Percentiles rank a stretch among this genome's conserved stretches.
phyloP scores from a whole-genome alignment of 2,113 vertebrate species.

The Helogale parvula region DNA sequence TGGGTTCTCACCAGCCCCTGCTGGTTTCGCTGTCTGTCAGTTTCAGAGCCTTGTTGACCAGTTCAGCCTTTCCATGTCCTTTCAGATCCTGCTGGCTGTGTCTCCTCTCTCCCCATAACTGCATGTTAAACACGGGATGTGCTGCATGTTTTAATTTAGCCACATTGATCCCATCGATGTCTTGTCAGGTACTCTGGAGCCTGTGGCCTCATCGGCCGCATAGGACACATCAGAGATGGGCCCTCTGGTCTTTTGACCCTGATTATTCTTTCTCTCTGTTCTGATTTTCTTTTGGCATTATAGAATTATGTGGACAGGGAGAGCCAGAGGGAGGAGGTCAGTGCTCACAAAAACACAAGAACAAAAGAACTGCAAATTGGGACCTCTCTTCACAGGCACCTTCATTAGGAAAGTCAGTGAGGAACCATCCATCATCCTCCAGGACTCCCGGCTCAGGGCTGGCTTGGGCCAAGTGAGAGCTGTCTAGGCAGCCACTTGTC shows the following conservation, averaged over 20 bases:
- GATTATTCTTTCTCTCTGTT: conserved; percentile 61
- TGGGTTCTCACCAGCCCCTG: not conserved
- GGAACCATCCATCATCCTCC: not conserved
- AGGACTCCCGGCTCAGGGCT: not conserved
- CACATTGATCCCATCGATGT: conserved; percentile 57
- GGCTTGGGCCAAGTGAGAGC: not conserved
- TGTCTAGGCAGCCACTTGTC: not conserved
- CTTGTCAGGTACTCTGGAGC: conserved; percentile 50
- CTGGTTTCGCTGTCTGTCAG: not conserved
- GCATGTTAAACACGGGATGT: not conserved
- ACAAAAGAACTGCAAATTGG: conserved; percentile 45
- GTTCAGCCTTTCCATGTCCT: not conserved
- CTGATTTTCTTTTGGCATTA: conserved; percentile 22
- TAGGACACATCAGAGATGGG: conserved; percentile 34
- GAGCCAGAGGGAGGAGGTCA: conserved; percentile 24
- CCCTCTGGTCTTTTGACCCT: conserved; percentile 63
- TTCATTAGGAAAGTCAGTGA: not conserved
- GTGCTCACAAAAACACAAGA: not conserved
- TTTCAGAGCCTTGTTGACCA: not conserved
- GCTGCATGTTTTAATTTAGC: conserved; percentile 60
- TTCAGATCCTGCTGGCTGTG: not conserved
- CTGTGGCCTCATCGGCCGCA: not conserved
- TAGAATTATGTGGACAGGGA: not conserved
- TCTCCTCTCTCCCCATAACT: not conserved
- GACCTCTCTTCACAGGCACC: not conserved